A percentile compares a stretch with the other conserved stretches of the same genome.
phyloP scores from a whole-genome alignment of 2,888 invertebrate genomes.

The Epirrita christyi region DNA sequence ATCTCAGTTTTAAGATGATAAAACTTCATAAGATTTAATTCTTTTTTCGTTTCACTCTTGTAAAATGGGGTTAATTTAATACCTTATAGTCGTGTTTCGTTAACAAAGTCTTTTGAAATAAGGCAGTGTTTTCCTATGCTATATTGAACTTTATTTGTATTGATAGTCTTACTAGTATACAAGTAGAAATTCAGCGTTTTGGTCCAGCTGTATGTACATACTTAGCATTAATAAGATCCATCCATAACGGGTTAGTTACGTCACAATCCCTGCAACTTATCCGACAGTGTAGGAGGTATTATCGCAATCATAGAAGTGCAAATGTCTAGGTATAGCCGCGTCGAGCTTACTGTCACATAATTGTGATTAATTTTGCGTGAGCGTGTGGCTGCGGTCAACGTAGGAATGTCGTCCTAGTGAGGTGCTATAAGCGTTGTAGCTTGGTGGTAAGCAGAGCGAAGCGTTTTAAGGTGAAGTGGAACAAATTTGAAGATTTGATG shows the following conservation, averaged over 20 bases:
- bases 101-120: no score
- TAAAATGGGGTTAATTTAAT: no score
- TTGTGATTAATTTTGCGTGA: constrained; percentile 80
- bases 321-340: constrained; percentile 50
- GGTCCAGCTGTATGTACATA: background rate
- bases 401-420: constrained; percentile 73
- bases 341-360: constrained; percentile 73
- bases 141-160: no score
- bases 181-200: no score
- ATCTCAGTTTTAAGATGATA: no score
- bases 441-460: constrained; percentile 48
- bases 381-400: constrained; percentile 78
- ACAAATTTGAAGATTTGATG: no score
- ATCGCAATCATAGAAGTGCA: constrained; percentile 30
- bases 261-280: constrained; percentile 20
- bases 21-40: no score
- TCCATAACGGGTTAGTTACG: constrained; percentile 18
- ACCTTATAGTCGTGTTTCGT: no score
- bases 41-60: no score
- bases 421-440: constrained; percentile 41
- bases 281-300: constrained; percentile 24
- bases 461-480: no score
- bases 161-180: no score
- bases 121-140: no score
- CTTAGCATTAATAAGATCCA: constrained; percentile 14